Evolutionary conservation across 2,113 vertebrate genomes (phyloP), one percentile per base, ranked within the genome.

Genomic region (Orycteropus afer): DNA sequence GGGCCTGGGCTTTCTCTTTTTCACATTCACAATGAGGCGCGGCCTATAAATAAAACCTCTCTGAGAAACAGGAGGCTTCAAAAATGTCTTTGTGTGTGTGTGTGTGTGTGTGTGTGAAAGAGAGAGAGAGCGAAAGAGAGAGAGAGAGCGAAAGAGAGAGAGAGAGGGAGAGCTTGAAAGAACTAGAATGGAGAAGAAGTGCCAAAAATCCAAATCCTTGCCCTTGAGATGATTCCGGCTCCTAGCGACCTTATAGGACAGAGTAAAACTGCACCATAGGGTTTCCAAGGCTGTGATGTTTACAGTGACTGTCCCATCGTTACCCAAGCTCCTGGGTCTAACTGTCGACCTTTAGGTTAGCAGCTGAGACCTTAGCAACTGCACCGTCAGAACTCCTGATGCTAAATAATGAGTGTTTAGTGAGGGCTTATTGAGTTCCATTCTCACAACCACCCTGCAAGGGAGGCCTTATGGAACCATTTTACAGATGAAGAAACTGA

Each of bases 31-130:
- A 98, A 98, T 96, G 95, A 98, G 97, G 98, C 95, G 93, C 94
- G 47, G 98, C 97, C 98, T 98, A 98, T 98, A 98, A 98, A 98
- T 98, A 98, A 98, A 98, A 97, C 95, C 98, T 97, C 98, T 96
- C 96, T 96, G 97, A 97, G 97, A 98, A 98, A 98, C 97, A 95
- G 97, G 96, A 97, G 97, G 98, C 98, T 98, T 97, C 97, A 96
- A 98, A 98, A 92, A 85, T 85, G 84, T 53, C 88, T 94, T 76
- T 97, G 97, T 97, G 95, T 95, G 94, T 94, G 96, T 95, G 93
- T 97, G 97, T 97, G 95, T 95, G 94, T 94, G 96, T 95, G 93
- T 84, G 97, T 77, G 11, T 86, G 57, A 82, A 80, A 2, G 0
- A 77, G 40, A 84, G 49, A 49, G 27, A 42, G 59, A 32, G 17